Evolutionary conservation across 2,113 vertebrate species (phyloP).

Genomic region (Beaufortia kweichowensis): DNA sequence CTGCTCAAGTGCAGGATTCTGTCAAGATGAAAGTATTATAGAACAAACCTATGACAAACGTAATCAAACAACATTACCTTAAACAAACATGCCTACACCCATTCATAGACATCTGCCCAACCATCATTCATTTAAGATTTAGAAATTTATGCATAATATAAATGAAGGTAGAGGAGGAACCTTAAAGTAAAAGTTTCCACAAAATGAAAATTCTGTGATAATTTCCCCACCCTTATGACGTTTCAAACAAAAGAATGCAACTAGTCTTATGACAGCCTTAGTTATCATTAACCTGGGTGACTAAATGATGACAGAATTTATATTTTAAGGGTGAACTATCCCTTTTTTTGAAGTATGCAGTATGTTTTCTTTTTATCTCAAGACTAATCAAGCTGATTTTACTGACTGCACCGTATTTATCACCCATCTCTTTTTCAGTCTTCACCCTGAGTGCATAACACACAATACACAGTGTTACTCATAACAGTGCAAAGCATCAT

Average conservation of each 20-base stretch:
- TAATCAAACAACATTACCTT: background rate
- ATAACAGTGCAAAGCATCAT: background rate
- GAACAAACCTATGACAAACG: background rate
- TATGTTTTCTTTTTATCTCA: too few relatives aligned
- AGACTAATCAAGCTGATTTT: too few relatives aligned
- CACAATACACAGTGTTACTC: background rate
- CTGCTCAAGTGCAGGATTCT: background rate
- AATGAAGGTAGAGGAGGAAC: too few relatives aligned
- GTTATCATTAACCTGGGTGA: too few relatives aligned
- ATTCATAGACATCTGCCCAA: background rate
- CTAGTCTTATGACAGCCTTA: too few relatives aligned
- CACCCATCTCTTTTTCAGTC: background rate
- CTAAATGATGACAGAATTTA: too few relatives aligned
- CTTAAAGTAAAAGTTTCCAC: too few relatives aligned
- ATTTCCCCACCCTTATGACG: too few relatives aligned
- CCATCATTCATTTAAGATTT: background rate
- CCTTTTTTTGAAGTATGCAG: too few relatives aligned
- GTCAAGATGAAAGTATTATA: background rate
- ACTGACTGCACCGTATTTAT: background rate
- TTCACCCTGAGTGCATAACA: background rate
- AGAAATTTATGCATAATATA: background rate
- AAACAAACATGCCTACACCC: conserved; percentile 7
- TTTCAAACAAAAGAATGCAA: too few relatives aligned
- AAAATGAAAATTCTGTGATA: too few relatives aligned
- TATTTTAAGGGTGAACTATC: too few relatives aligned